Percentiles rank a stretch among this genome's conserved stretches.
phyloP scores from a whole-genome alignment of 2,888 invertebrate species.

The Agriopis leucophaearia region DNA sequence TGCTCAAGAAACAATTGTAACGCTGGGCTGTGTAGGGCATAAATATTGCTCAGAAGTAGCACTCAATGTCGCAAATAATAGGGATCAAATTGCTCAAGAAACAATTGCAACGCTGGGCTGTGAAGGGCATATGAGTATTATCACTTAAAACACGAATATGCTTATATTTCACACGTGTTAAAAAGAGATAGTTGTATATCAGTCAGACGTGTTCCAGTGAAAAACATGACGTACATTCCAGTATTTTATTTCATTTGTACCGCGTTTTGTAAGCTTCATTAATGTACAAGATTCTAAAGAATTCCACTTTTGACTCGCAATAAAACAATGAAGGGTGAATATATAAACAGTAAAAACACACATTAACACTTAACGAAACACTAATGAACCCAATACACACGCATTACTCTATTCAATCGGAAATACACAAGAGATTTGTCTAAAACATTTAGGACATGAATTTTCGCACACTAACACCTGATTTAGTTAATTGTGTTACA shows the following conservation, averaged over 20 bases:
- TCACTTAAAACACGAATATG: not conserved
- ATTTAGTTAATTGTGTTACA: too few species aligned
- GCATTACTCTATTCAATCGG: too few species aligned
- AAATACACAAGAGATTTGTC: too few species aligned
- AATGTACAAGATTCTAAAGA: too few species aligned
- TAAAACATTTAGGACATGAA: too few species aligned
- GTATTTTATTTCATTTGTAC: not conserved
- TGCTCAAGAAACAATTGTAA: not conserved
- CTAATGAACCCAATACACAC: too few species aligned
- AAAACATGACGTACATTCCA: not conserved
- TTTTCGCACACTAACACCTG: too few species aligned
- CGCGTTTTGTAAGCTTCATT: too few species aligned
- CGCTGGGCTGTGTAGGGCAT: not conserved
- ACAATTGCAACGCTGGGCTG: not conserved
- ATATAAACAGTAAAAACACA: too few species aligned
- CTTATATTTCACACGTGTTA: not conserved
- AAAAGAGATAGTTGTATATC: not conserved
- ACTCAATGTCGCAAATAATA: not conserved
- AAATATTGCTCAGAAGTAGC: not conserved
- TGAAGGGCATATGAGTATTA: not conserved
- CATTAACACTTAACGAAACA: too few species aligned
- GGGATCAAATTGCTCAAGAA: conserved; percentile 9
- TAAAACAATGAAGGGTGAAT: too few species aligned
- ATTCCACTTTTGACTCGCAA: too few species aligned
- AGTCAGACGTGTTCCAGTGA: not conserved